These are phyloP conservation scores for Pomatostomus ruficeps DNA, from an alignment of 2,113 vertebrate genomes.

Conservation along the genomic window DNA sequence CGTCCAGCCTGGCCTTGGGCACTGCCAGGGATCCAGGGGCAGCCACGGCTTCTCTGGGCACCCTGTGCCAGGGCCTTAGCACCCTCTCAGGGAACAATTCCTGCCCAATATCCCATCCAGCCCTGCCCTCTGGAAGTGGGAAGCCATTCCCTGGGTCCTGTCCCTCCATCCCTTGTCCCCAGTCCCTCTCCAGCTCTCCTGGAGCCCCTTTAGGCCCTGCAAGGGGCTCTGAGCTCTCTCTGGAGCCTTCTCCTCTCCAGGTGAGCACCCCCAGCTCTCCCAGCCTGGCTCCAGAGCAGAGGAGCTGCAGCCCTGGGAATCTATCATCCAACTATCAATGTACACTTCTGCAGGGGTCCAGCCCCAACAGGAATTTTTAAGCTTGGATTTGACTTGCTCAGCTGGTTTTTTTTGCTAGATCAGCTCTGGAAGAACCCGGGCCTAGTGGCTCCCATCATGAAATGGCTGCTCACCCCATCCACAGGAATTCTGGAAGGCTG, in stretches of 20 bases:
- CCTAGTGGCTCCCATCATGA: background rate
- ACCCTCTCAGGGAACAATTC: accelerated
- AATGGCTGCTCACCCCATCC: background rate
- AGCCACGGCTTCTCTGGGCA: background rate
- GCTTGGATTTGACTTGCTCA: background rate
- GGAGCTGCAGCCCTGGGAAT: background rate
- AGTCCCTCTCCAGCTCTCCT: background rate
- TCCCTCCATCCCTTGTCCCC: accelerated
- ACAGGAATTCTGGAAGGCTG: background rate
- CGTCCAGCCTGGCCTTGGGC: accelerated
- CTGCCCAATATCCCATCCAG: accelerated
- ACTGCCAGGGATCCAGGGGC: background rate
- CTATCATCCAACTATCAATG: background rate
- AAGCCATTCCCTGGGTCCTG: background rate
- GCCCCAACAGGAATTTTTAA: background rate
- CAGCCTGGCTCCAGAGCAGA: background rate
- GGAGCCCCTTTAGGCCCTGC: background rate
- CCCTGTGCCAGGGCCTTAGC: accelerated
- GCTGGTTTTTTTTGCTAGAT: background rate
- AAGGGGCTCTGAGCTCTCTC: background rate
- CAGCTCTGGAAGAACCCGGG: background rate
- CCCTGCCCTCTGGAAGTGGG: background rate
- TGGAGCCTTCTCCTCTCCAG: background rate
- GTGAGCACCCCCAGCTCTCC: background rate
- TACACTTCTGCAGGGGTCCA: background rate